Base-by-base conservation (phyloP, 1,140 invertebrate species). In the Grapholita molesta region DNA sequence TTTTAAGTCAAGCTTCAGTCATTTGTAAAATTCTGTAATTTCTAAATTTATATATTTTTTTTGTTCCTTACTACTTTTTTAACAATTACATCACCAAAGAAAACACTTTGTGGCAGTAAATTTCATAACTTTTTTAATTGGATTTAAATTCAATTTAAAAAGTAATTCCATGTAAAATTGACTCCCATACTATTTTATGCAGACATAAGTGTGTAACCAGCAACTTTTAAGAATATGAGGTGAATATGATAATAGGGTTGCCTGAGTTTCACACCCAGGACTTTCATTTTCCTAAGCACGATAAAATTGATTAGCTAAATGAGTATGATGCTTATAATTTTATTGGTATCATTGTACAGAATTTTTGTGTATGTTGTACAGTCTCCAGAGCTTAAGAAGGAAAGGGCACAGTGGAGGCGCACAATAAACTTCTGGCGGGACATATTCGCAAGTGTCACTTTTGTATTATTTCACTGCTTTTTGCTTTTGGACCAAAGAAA, bases 351-450 rank as follows among this genome's bases (percentile, higher is more conserved):
- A 57, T 25, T 25, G 33, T 35, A 48, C 38, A 48, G 5, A 35
- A 15, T 65, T 78, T 71, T 38, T 83, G 68, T 82, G 33, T 84
- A 65, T 85, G 79, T 80, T 85, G 79, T 80, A 84, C 85, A 92
- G 91, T 92, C 89, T 80, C 88, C 91, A 25, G 80, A 90, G 71
- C 81, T 88, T 75, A 92, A 92, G 76, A 85, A 80, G 83, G 89
- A 90, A 80, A 92, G 88, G 80, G 90, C 90, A 88, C 89, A 92
- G 70, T 92, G 91, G 90, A 85, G 91, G 74, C 89, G 91, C 84
- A 92, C 90, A 48, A 88, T 92, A 86, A 92, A 92, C 90, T 92
- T 92, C 85, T 92, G 90, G 91, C 71, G 91, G 78, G 90, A 92
- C 75, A 88, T 92, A 82, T 92, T 92, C 82, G 91, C 91, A 92